Evolutionary conservation across 2,113 vertebrate genomes (phyloP).

Genomic region (Panthera tigris): DNA sequence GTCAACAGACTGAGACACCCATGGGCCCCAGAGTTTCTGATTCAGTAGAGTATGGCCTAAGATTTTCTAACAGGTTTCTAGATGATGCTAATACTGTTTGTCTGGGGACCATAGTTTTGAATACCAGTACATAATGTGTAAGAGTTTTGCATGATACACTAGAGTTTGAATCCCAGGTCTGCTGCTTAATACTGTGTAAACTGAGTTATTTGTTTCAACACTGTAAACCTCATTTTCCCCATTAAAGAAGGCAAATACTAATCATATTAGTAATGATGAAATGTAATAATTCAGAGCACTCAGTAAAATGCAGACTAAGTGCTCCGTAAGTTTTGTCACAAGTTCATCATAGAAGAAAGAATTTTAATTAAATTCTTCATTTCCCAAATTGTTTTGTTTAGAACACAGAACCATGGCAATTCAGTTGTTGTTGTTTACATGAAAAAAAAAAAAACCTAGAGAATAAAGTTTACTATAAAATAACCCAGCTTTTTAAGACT

Average conservation of each 20-base stretch:
- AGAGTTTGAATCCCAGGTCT: not conserved
- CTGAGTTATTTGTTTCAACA: not conserved
- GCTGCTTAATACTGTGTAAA: not conserved
- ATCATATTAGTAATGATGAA: not conserved
- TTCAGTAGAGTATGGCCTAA: not conserved
- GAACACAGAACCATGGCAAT: not conserved
- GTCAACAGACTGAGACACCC: no score
- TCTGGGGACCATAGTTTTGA: not conserved
- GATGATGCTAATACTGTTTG: not conserved
- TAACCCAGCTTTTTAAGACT: not conserved
- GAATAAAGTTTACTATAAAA: not conserved
- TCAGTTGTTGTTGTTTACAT: not conserved
- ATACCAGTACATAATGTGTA: not conserved
- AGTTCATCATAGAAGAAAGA: not conserved
- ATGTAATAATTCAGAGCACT: not conserved
- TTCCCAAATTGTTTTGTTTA: slow-evolving; percentile 1
- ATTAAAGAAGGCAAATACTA: not conserved
- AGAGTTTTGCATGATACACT: not conserved
- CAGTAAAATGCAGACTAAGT: not conserved
- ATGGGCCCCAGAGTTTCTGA: not conserved
- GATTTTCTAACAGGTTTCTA: not conserved
- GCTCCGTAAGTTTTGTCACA: not conserved
- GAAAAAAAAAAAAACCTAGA: not conserved
- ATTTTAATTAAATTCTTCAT: not conserved
- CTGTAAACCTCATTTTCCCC: not conserved